Conservation (phyloP, 2,888 invertebrate genomes). For the Fissipunctia ypsillon region DNA sequence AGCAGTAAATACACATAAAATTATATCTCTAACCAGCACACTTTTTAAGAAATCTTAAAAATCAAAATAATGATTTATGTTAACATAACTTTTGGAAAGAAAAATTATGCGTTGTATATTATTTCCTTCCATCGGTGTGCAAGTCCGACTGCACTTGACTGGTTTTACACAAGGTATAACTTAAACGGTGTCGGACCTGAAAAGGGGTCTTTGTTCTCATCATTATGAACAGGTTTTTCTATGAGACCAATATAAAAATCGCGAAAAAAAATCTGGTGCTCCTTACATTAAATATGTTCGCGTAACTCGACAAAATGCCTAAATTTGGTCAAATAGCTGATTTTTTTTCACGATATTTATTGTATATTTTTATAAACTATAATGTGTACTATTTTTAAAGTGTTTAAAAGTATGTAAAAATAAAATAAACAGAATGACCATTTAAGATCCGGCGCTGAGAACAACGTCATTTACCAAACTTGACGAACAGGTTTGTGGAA, state of each 20-base stretch:
- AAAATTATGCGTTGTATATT: neutral
- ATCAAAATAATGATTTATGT: neutral
- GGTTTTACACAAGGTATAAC: neutral
- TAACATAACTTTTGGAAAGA: neutral
- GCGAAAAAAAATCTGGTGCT: neutral
- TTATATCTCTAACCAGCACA: neutral
- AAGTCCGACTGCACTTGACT: neutral
- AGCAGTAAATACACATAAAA: neutral
- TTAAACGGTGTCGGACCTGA: no score
- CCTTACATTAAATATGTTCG: neutral
- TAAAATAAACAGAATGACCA: neutral
- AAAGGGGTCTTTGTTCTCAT: no score
- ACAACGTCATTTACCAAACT: neutral
- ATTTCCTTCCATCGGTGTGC: neutral
- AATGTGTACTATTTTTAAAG: neutral
- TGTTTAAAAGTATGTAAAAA: neutral
- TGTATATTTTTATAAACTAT: neutral
- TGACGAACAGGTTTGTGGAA: conserved; percentile 20
- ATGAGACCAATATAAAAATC: neutral
- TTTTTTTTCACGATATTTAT: neutral
- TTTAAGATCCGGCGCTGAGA: conserved; percentile 33
- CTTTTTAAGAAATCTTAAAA: neutral
- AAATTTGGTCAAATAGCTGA: neutral
- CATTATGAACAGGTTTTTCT: neutral
- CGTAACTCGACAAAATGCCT: neutral